Conservation (phyloP, 2,113 vertebrate genomes). For the Propithecus coquereli region DNA sequence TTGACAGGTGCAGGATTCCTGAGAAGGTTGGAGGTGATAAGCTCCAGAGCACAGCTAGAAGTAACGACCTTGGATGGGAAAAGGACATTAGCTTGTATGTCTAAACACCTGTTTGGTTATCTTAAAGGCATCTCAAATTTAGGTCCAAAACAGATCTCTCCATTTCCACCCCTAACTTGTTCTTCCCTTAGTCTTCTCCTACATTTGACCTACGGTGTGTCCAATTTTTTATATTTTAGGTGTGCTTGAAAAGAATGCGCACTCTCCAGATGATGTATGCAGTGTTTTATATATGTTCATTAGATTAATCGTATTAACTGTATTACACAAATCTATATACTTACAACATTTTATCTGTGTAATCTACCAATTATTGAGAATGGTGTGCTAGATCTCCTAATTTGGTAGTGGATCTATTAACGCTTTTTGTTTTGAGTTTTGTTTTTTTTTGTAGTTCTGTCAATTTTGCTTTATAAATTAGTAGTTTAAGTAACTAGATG, state of each 20-base stretch:
- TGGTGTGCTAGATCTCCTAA: not conserved
- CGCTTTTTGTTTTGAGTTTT: not conserved
- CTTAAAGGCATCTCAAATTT: not conserved
- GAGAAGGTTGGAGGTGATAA: not conserved
- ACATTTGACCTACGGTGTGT: not conserved
- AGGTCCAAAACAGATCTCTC: not conserved
- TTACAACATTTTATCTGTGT: not conserved
- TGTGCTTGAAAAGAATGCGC: not conserved
- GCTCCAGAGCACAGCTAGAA: not conserved
- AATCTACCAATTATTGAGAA: not conserved
- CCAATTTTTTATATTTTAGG: not conserved
- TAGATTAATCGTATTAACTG: not conserved
- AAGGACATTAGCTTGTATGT: not conserved
- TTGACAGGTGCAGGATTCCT: not conserved
- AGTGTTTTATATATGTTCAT: not conserved
- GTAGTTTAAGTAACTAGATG: not conserved
- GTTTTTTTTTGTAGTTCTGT: not conserved
- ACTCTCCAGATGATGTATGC: not conserved
- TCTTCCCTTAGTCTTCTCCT: not conserved
- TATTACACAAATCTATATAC: not conserved
- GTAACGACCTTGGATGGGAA: not conserved
- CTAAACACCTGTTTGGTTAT: not conserved
- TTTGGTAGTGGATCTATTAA: not conserved
- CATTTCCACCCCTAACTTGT: not conserved
- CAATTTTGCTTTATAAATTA: not conserved